Percentiles rank a stretch among this genome's conserved stretches.
phyloP scores from a whole-genome alignment of 2,888 invertebrate genomes.

The Odontocolon sp. region DNA sequence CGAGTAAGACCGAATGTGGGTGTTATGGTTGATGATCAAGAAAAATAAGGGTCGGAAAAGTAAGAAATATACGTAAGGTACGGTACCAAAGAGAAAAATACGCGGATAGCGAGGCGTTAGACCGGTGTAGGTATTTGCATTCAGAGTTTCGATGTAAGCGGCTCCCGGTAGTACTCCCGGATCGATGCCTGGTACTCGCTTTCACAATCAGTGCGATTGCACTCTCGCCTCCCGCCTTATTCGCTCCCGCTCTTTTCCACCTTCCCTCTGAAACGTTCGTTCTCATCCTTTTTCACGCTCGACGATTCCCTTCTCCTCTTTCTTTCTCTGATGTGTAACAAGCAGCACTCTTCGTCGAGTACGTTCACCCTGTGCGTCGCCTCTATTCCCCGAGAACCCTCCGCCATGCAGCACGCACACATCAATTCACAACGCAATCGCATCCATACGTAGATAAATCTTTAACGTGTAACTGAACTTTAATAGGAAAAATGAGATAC shows the following conservation, averaged over 20 bases:
- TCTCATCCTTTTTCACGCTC: slow-evolving; percentile 13
- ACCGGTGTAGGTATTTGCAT: too few species aligned
- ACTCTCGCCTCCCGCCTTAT: background rate
- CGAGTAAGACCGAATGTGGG: too few species aligned
- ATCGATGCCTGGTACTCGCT: background rate
- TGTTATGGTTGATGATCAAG: too few species aligned
- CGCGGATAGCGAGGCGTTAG: too few species aligned
- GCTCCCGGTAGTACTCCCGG: too few species aligned
- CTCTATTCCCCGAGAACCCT: background rate
- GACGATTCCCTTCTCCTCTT: background rate
- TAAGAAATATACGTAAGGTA: too few species aligned
- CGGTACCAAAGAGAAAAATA: too few species aligned
- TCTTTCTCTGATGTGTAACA: background rate
- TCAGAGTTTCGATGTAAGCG: too few species aligned
- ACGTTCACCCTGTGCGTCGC: slow-evolving; percentile 15
- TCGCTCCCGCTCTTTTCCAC: background rate
- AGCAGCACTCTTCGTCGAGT: slow-evolving; percentile 24
- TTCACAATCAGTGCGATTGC: background rate
- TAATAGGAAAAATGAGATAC: too few species aligned
- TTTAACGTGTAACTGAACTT: too few species aligned
- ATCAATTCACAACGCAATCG: slow-evolving; percentile 18
- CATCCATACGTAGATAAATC: too few species aligned
- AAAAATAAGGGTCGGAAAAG: too few species aligned
- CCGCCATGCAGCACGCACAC: background rate
- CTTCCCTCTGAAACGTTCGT: background rate